Evolutionary conservation across 2,113 vertebrate species (phyloP), one percentile per base, ranked within the genome.

Genomic region (Oreochromis aureus): DNA sequence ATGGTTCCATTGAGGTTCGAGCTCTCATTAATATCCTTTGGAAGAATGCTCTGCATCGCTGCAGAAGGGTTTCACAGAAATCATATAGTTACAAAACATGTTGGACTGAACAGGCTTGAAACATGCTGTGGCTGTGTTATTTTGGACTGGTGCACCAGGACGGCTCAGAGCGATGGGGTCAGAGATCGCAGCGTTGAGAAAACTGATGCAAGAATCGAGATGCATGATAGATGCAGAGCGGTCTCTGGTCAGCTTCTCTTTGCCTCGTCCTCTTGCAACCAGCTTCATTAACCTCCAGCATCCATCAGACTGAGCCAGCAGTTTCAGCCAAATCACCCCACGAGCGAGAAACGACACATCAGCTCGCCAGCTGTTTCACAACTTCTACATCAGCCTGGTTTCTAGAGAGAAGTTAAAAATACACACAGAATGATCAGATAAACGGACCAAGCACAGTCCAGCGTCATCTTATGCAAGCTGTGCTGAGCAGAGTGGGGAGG

Each of bases 321-420:
- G 8, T 79, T 69, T 78, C 34, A 61, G 63, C 19, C 55, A 24
- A 27, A 81, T 76, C 12, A 53, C 5, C 69, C 58, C 39, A 7
- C 2, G 4, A 4, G 51, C 13, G 3, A 82, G 15, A 13, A n/a
- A 12, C 18, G 79, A 82, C 73, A 36, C 73, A 39, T 46, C 66
- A n/a, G 5, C 83, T 32, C 12, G 39, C 89, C 91, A 89, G 84
- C 46, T 32, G 79, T 93, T 93, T 90, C 90, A 54, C 89, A 93
- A 91, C 81, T 24, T 2, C 85, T 48, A 58, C 9, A 80, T 85
- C 41, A 7, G 22, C 24, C 41, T 12, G 16, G 78, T 61, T 88
- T 92, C 87, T 76, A 81, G 82, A 87, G 86, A 79, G 80, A 24
- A 86, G 87, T 84, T n/a, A 30, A 79, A 89, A 90, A 89, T 83